These are phyloP conservation scores for Chelmon rostratus DNA, from an alignment of 2,797 vertebrate species.

Conservation along the genomic window DNA sequence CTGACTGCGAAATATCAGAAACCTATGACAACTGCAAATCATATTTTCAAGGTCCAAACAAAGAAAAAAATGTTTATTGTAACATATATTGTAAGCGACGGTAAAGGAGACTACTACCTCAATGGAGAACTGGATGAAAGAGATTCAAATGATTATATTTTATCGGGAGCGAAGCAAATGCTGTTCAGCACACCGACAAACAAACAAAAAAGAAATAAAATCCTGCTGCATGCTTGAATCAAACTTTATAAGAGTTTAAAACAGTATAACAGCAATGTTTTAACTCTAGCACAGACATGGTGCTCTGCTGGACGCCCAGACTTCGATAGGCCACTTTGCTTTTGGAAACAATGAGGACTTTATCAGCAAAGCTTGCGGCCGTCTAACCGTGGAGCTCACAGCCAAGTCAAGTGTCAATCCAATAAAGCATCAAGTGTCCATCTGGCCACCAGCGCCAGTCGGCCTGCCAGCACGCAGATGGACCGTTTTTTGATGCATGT, in stretches of 20 bases:
- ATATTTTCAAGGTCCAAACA: conserved; percentile 11
- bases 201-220: background rate
- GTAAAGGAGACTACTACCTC: background rate
- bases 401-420: conserved; percentile 66
- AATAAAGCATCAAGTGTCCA: conserved; percentile 64
- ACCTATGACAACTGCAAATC: background rate
- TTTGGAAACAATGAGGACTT: conserved; percentile 59
- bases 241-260: background rate
- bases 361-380: conserved; percentile 26
- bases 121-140: background rate
- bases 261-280: background rate
- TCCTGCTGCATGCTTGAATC: background rate
- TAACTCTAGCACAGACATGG: conserved; percentile 8
- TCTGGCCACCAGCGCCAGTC: conserved; percentile 55
- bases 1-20: conserved; percentile 30
- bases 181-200: background rate
- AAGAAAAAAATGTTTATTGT: conserved; percentile 6
- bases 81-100: background rate
- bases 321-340: conserved; percentile 42
- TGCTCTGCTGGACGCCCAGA: conserved; percentile 36
- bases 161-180: background rate
- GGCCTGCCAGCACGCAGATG: conserved; percentile 53
- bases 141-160: conserved; percentile 1
- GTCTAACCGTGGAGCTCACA: conserved; percentile 35
- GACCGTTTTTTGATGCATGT: conserved; percentile 18